Conservation (phyloP, 2,113 vertebrate genomes). For the Sylvia atricapilla region DNA sequence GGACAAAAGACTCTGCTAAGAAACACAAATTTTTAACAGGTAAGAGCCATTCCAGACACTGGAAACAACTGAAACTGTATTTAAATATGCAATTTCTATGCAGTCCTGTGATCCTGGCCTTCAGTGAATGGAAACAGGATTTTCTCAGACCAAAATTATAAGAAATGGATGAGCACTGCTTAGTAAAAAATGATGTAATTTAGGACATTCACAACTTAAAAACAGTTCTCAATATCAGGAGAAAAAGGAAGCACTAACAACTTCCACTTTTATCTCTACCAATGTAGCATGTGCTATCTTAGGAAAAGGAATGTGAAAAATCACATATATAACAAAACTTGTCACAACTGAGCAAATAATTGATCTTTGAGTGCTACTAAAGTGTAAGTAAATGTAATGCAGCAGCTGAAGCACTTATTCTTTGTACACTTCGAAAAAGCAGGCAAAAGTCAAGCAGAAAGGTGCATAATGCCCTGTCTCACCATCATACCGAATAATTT, state of each 20-base stretch:
- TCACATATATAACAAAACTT: background rate
- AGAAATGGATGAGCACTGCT: background rate
- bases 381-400: background rate
- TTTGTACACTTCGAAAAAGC: background rate
- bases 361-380: background rate
- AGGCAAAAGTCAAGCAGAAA: background rate
- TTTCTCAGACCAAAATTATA: background rate
- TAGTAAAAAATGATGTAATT: background rate
- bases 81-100: background rate
- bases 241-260: slow-evolving; percentile 1
- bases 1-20: background rate
- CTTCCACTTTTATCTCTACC: background rate
- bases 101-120: background rate
- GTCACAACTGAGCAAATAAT: background rate
- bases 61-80: background rate
- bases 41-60: background rate
- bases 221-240: background rate
- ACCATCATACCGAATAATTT: background rate
- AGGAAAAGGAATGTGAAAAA: background rate
- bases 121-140: background rate
- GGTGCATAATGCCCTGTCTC: background rate
- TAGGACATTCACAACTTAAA: background rate
- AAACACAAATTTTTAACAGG: background rate
- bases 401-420: background rate
- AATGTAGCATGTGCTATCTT: background rate